Percentiles rank a stretch among this genome's conserved stretches.
Evolutionary conservation across 2,888 invertebrate species (phyloP).

Genomic region (Chouioia cunea): DNA sequence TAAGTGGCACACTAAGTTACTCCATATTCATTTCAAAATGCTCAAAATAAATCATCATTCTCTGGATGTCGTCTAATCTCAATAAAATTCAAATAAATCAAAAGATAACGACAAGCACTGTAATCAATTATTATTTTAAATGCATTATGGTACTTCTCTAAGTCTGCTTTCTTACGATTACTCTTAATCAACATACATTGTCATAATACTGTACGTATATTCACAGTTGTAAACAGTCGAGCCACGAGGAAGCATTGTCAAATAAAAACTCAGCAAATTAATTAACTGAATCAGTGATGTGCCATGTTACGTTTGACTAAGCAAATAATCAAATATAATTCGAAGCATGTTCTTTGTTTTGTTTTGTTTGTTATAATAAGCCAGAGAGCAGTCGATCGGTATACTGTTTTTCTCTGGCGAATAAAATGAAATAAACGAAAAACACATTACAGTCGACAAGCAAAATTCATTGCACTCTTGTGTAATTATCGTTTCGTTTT

Average conservation of each 20-base stretch:
- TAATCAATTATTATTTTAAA: constrained; percentile 25
- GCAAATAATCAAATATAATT: constrained; percentile 30
- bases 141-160: constrained; percentile 30
- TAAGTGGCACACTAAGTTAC: too few relatives aligned
- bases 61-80: too few relatives aligned
- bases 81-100: constrained; percentile 25
- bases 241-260: constrained; percentile 29
- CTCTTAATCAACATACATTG: constrained; percentile 40
- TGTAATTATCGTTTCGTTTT: constrained; percentile 18
- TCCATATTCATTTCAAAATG: too few relatives aligned
- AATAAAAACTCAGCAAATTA: constrained; percentile 41
- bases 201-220: constrained; percentile 30
- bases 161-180: constrained; percentile 21
- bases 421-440: constrained; percentile 14
- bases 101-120: constrained; percentile 35
- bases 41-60: too few relatives aligned
- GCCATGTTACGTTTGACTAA: constrained; percentile 9
- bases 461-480: constrained; percentile 42
- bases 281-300: constrained; percentile 22
- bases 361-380: constrained; percentile 12
- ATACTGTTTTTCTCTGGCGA: constrained; percentile 43
- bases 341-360: constrained; percentile 2
- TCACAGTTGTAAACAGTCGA: constrained; percentile 26
- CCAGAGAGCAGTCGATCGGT: constrained; percentile 40
- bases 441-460: constrained; percentile 26